Evolutionary conservation across 2,888 invertebrate species (phyloP), one percentile per base, ranked within the genome.

Genomic region (Eristalis arbustorum): DNA sequence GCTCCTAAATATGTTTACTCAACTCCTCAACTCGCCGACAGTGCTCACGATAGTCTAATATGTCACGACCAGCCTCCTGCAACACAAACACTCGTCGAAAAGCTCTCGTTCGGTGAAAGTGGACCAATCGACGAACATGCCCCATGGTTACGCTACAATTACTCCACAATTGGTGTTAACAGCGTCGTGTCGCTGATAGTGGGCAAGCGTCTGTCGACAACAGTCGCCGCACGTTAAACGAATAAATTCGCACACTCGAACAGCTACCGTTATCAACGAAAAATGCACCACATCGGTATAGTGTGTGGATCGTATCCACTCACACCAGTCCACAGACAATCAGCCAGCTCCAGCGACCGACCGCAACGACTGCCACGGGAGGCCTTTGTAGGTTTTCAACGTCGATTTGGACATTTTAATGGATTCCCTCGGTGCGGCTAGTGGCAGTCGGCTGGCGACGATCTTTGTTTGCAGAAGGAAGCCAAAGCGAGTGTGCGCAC

Each of bases 391-490:
- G 34, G 72, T 72, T 79, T 78, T 79, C 42, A 57, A 73, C 62
- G 67, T 14, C 49, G 73, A 67, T 78, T 85, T 77, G 76, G 76
- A 66, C 61, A 80, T 42, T 68, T 64, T 69, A 69, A 74, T 76
- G 61, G 74, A 67, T 74, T 85, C 82, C 66, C 71, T 67, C 66
- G 59, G 2, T 40, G 62, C 69, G 40, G 23, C 59, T 34, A 77
- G 71, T 66, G 69, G 56, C 85, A 85, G 85, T 82, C 77, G 77
- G 56, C 59, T 81, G 77, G 66, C 77, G 82, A 82, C 77, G 34
- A 85, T 85, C 77, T 81, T 77, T 82, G 82, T 85, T 85, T 85
- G 66, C 82, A 78, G 85, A 78, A 66, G 76, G 85, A 82, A 82
- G 34, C 62, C 56, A 40, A 74, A 72, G 34, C 56, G 28, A 49